phyloP scores from a whole-genome alignment of 2,888 invertebrate genomes.

The Tachina lurida region DNA sequence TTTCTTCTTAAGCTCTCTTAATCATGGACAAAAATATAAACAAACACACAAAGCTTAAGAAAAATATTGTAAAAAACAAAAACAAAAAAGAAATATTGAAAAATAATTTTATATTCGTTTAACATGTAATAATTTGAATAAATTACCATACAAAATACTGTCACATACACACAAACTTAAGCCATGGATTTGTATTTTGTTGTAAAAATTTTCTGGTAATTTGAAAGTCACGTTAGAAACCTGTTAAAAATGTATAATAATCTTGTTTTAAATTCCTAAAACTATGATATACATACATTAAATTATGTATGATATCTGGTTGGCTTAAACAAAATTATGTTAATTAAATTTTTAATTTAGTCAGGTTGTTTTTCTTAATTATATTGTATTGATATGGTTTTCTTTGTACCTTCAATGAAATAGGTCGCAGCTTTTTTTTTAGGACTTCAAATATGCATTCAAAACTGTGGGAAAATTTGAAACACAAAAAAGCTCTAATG shows the following conservation, averaged over 20 bases:
- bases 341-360: not conserved
- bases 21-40: not conserved
- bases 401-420: not conserved
- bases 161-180: not conserved
- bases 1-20: conserved; percentile 15
- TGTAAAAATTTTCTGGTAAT: conserved; percentile 11
- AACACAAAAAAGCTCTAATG: not conserved
- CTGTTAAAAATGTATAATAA: conserved; percentile 21
- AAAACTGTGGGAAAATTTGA: conserved; percentile 43
- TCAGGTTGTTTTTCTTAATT: conserved; percentile 6
- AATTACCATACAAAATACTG: conserved; percentile 29
- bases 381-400: not conserved
- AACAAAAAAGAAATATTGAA: not conserved
- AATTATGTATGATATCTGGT: not conserved
- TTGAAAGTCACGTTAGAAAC: conserved; percentile 18
- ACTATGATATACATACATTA: not conserved
- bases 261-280: not conserved
- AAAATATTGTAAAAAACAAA: conserved; percentile 8
- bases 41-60: conserved; percentile 4
- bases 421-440: conserved; percentile 1
- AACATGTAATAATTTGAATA: conserved; percentile 51
- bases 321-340: conserved; percentile 5
- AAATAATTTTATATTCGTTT: conserved; percentile 53
- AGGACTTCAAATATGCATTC: not conserved
- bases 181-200: not conserved